Evolutionary conservation across 92 coral and sea anemone species (phyloP).

Genomic region (Heliopora coerulea): DNA sequence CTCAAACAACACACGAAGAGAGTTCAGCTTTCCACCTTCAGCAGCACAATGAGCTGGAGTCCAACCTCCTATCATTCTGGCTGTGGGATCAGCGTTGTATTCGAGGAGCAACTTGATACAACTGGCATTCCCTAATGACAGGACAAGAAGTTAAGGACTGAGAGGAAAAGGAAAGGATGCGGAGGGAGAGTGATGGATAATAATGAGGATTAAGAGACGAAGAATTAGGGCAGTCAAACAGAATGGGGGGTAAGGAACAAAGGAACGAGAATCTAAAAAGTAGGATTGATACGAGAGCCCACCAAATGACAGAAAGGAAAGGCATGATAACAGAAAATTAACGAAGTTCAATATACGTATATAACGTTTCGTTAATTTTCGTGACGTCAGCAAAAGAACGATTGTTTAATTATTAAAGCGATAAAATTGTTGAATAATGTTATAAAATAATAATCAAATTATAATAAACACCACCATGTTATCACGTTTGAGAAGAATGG

Average conservation of each 20-base stretch:
- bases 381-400: too few relatives aligned
- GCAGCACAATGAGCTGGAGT: constrained; percentile 99
- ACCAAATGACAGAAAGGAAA: too few relatives aligned
- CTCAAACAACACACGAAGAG: constrained; percentile 70
- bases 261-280: too few relatives aligned
- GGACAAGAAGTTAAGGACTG: background rate
- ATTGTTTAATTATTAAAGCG: too few relatives aligned
- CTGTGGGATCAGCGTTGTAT: constrained; percentile 88
- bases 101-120: constrained; percentile 88
- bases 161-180: background rate
- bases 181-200: background rate
- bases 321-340: too few relatives aligned
- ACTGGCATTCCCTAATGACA: constrained; percentile 71
- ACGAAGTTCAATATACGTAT: too few relatives aligned
- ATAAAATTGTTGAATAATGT: too few relatives aligned
- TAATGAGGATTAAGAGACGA: background rate
- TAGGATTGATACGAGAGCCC: too few relatives aligned
- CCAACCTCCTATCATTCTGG: constrained; percentile 98
- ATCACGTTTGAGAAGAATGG: too few relatives aligned
- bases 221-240: background rate
- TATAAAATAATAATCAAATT: too few relatives aligned
- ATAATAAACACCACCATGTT: too few relatives aligned
- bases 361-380: too few relatives aligned
- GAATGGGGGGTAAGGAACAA: background rate
- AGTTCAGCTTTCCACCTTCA: constrained; percentile 74